Conservation (phyloP, 2,888 invertebrate species). For the Leptinotarsa juncta region DNA sequence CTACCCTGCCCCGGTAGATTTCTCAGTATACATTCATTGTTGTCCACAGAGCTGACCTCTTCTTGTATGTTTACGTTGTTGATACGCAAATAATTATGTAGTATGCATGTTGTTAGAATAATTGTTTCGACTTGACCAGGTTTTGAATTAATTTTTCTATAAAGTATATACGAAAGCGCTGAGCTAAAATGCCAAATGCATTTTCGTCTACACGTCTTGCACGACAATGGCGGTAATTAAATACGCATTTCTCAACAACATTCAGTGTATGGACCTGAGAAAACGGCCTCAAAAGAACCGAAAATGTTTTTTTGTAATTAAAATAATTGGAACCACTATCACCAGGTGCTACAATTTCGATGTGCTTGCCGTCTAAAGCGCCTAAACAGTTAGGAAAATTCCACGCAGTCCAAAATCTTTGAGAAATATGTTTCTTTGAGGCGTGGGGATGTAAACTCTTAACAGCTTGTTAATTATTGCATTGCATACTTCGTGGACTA, state of each 20-base stretch:
- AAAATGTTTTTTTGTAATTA: constrained; percentile 2
- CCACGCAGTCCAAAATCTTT: constrained; percentile 32
- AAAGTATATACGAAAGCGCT: not conserved
- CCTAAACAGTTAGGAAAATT: constrained; percentile 44
- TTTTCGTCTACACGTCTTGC: constrained; percentile 25
- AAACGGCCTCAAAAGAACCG: constrained; percentile 30
- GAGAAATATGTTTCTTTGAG: constrained; percentile 23
- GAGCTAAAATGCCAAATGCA: constrained; percentile 29
- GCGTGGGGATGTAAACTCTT: constrained; percentile 1
- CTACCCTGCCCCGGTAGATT: too few species aligned
- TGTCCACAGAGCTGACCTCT: too few species aligned
- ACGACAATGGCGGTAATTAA: constrained; percentile 33
- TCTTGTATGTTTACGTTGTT: too few species aligned
- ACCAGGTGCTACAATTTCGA: constrained; percentile 48
- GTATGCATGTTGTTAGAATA: too few species aligned
- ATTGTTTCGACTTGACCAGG: too few species aligned
- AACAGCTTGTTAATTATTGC: constrained; percentile 6
- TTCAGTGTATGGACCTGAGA: constrained; percentile 26
- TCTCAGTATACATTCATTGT: too few species aligned
- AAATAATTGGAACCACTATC: constrained; percentile 13
- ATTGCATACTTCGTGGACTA: not conserved
- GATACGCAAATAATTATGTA: too few species aligned
- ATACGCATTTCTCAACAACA: constrained; percentile 32
- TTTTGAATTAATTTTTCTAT: too few species aligned
- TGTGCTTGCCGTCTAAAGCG: constrained; percentile 53